A percentile compares a stretch with the other conserved stretches of the same genome.
phyloP scores from a whole-genome alignment of 1,140 invertebrate genomes.

The Danaus melanippus region DNA sequence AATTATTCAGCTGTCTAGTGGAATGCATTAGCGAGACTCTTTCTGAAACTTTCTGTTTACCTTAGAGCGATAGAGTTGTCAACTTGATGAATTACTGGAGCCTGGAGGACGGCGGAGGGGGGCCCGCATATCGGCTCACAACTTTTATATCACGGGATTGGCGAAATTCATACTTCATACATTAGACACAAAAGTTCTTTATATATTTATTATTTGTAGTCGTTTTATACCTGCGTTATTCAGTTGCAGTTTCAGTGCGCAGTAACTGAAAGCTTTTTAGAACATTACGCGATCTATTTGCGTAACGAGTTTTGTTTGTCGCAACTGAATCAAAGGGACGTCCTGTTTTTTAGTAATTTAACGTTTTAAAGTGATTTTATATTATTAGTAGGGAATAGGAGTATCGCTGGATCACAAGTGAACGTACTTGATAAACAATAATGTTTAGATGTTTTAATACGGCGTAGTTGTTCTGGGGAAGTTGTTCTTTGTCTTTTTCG shows the following conservation, averaged over 20 bases:
- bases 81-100: slow-evolving; percentile 39
- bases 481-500: too few species aligned
- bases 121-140: slow-evolving; percentile 49
- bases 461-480: too few species aligned
- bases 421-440: too few species aligned
- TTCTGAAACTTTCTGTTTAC: slow-evolving; percentile 37
- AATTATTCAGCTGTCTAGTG: slow-evolving; percentile 10
- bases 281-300: slow-evolving; percentile 21
- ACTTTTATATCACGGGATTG: slow-evolving; percentile 52
- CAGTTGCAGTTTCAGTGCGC: slow-evolving; percentile 7
- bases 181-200: slow-evolving; percentile 2
- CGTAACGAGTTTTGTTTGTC: slow-evolving; percentile 18
- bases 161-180: slow-evolving; percentile 17
- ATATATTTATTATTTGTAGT: too few species aligned
- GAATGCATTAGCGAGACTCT: slow-evolving; percentile 20
- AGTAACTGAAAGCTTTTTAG: slow-evolving; percentile 18
- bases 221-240: slow-evolving; percentile 17
- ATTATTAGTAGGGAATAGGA: too few species aligned
- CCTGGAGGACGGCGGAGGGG: background rate
- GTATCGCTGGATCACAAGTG: too few species aligned
- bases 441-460: too few species aligned
- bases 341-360: slow-evolving; percentile 6
- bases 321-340: slow-evolving; percentile 11
- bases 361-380: background rate
- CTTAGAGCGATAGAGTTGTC: slow-evolving; percentile 34